A percentile compares a stretch with the other conserved stretches of the same genome.
These are phyloP conservation scores for Circaetus gallicus DNA, from an alignment of 2,113 vertebrate genomes.

Conservation along the genomic window DNA sequence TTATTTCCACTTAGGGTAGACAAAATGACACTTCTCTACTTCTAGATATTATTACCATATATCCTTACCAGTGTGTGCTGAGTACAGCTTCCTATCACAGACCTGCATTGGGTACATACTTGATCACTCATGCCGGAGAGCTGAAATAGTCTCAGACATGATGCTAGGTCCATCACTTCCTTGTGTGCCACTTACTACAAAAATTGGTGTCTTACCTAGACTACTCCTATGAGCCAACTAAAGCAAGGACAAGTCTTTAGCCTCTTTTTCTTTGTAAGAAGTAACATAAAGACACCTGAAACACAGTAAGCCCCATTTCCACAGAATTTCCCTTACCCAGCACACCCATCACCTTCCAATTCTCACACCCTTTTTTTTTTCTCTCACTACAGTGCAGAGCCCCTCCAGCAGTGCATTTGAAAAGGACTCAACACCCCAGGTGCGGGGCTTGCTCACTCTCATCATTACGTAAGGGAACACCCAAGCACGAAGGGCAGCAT, in stretches of 20 bases:
- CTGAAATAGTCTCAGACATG: neutral
- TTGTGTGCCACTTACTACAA: neutral
- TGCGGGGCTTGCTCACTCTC: neutral
- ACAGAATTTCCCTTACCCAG: neutral
- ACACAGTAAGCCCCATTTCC: neutral
- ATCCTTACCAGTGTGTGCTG: neutral
- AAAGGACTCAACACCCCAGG: neutral
- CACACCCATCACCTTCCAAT: neutral
- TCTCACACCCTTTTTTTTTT: neutral
- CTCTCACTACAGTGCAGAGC: neutral
- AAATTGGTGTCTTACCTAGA: neutral
- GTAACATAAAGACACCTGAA: neutral
- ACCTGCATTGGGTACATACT: neutral
- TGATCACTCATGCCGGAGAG: neutral
- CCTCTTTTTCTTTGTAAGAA: neutral
- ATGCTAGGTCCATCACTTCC: neutral
- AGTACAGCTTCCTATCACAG: neutral
- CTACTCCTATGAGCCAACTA: neutral
- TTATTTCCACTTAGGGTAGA: neutral
- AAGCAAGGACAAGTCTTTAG: neutral
- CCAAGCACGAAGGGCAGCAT: neutral
- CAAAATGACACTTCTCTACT: neutral
- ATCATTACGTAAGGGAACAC: neutral
- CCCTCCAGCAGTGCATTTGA: neutral
- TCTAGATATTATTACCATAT: neutral